Conservation (phyloP, 2,113 vertebrate genomes). For the Brachypodius melanocephalos region DNA sequence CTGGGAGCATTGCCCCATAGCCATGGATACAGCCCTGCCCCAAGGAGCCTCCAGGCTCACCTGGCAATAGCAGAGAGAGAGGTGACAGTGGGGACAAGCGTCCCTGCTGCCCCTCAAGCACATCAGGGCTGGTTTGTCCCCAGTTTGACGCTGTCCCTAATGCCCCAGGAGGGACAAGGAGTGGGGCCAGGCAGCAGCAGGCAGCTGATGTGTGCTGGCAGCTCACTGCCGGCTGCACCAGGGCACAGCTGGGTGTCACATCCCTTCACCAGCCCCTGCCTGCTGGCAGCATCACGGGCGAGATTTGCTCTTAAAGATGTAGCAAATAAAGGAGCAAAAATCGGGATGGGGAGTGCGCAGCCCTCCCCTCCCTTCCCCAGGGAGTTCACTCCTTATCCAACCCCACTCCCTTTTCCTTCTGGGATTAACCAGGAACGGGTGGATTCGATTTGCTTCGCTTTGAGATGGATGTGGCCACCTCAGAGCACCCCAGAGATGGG, state of each 20-base stretch:
- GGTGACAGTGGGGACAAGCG: not conserved
- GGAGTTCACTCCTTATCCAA: not conserved
- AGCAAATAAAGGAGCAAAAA: not conserved
- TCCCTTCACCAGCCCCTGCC: not conserved
- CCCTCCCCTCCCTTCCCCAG: not conserved
- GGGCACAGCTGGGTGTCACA: not conserved
- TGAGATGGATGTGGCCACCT: not conserved
- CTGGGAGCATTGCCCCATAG: not conserved
- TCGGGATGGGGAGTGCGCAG: not conserved
- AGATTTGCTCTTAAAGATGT: not conserved
- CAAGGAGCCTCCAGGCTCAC: not conserved
- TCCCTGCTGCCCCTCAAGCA: not conserved
- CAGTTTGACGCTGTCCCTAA: not conserved
- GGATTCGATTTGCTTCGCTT: not conserved
- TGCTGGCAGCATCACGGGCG: fast-evolving
- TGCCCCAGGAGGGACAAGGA: not conserved
- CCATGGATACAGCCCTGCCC: not conserved
- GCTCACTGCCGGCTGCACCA: not conserved
- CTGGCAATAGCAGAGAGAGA: not conserved
- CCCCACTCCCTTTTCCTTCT: not conserved
- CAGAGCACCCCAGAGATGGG: not conserved
- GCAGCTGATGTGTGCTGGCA: not conserved
- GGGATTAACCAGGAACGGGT: not conserved
- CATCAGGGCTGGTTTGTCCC: not conserved
- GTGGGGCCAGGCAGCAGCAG: not conserved